Percentiles rank a stretch among this genome's conserved stretches.
These are phyloP conservation scores for Formica aserva DNA, from an alignment of 2,888 invertebrate species.

Conservation along the genomic window DNA sequence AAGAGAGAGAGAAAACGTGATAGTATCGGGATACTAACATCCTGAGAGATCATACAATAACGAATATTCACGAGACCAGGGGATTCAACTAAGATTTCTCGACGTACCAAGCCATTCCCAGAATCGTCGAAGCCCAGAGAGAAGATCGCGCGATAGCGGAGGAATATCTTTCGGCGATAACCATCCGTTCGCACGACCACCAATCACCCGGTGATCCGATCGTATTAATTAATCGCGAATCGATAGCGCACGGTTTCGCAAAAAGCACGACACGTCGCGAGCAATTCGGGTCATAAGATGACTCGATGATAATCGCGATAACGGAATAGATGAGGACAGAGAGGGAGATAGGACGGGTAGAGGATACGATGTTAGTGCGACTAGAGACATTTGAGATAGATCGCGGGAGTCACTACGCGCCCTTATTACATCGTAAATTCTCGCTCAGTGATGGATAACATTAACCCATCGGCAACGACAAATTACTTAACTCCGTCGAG, in stretches of 20 bases:
- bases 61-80: conserved; percentile 15
- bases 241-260: conserved; percentile 28
- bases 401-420: conserved; percentile 78
- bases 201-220: conserved; percentile 38
- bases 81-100: conserved; percentile 26
- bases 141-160: conserved; percentile 45
- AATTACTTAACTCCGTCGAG: conserved; percentile 80
- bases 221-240: conserved; percentile 64
- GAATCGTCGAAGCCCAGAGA: conserved; percentile 39
- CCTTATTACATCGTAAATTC: conserved; percentile 84
- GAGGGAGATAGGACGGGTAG: conserved; percentile 39
- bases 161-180: conserved; percentile 54
- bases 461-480: conserved; percentile 82
- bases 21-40: background rate
- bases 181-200: conserved; percentile 43
- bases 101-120: conserved; percentile 22
- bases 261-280: conserved; percentile 51
- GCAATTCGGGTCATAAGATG: conserved; percentile 13
- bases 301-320: conserved; percentile 58
- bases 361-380: conserved; percentile 47
- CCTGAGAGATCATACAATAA: background rate
- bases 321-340: conserved; percentile 14
- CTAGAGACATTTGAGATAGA: conserved; percentile 75
- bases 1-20: background rate
- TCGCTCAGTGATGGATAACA: conserved; percentile 82